A percentile compares a stretch with the other conserved stretches of the same genome.
Conservation (phyloP, 2,797 vertebrate genomes). For the Paedocypris micromegethes region DNA sequence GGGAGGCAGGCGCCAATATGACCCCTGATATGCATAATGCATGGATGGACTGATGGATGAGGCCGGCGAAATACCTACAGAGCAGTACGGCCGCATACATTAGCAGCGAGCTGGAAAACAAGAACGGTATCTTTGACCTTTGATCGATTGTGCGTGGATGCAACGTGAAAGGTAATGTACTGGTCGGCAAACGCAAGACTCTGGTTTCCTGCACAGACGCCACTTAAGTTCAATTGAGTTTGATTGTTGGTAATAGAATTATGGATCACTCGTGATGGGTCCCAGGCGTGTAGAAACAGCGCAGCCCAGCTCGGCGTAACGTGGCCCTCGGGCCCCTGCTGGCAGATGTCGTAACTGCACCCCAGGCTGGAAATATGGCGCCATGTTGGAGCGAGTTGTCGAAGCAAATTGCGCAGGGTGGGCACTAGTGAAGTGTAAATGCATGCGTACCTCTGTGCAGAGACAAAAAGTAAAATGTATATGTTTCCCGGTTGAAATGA, state of each 20-base stretch:
- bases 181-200: constrained; percentile 34
- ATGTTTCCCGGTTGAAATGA: too few relatives aligned
- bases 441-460: too few relatives aligned
- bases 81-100: constrained; percentile 46
- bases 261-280: constrained; percentile 43
- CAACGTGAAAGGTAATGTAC: constrained; percentile 44
- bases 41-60: constrained; percentile 55
- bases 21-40: constrained; percentile 54
- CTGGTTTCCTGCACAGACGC: constrained; percentile 25
- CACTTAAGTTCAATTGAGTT: constrained; percentile 44
- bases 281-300: background rate
- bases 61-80: constrained; percentile 46
- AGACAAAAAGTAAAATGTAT: too few relatives aligned
- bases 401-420: too few relatives aligned
- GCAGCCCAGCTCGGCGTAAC: too few relatives aligned
- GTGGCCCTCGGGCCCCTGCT: too few relatives aligned
- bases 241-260: constrained; percentile 39
- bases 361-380: too few relatives aligned
- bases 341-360: too few relatives aligned
- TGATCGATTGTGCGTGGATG: constrained; percentile 48
- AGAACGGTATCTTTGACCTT: constrained; percentile 43
- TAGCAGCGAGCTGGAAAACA: constrained; percentile 44
- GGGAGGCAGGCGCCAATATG: constrained; percentile 45
- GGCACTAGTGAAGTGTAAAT: too few relatives aligned
- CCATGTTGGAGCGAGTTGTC: too few relatives aligned